A percentile compares a stretch with the other conserved stretches of the same genome.
These are phyloP conservation scores for Borostomias antarcticus DNA, from an alignment of 2,797 vertebrate genomes.

Conservation along the genomic window DNA sequence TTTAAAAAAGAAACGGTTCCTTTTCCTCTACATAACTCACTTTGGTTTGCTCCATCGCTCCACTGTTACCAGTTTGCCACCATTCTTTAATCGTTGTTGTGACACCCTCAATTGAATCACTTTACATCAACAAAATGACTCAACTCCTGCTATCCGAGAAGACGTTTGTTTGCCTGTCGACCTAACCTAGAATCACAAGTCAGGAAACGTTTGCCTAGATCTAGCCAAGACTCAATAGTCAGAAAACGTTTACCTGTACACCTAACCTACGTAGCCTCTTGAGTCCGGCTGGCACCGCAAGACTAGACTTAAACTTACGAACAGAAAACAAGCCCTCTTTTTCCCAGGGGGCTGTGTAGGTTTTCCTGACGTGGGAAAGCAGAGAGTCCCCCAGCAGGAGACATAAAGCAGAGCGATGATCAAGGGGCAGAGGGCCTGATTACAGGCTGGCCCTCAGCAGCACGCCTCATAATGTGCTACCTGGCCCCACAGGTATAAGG, in stretches of 20 bases:
- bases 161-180: neutral
- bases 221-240: too few species aligned
- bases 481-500: conserved; percentile 75
- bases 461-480: conserved; percentile 68
- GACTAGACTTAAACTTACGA: too few species aligned
- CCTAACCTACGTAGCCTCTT: too few species aligned
- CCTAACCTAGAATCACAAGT: neutral
- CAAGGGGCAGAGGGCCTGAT: conserved; percentile 61
- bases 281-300: too few species aligned
- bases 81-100: neutral
- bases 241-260: too few species aligned
- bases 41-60: neutral
- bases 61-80: conserved; percentile 3
- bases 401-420: conserved; percentile 47
- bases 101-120: neutral
- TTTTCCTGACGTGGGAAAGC: conserved; percentile 37
- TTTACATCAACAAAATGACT: neutral
- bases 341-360: conserved; percentile 2
- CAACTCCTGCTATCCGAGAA: neutral
- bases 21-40: neutral
- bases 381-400: conserved; percentile 49
- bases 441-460: conserved; percentile 63
- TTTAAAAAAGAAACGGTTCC: neutral
- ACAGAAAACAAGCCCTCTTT: neutral
- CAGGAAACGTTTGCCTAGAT: too few species aligned